These are phyloP conservation scores for Apantesis nais DNA, from an alignment of 2,888 invertebrate species.

Conservation along the genomic window DNA sequence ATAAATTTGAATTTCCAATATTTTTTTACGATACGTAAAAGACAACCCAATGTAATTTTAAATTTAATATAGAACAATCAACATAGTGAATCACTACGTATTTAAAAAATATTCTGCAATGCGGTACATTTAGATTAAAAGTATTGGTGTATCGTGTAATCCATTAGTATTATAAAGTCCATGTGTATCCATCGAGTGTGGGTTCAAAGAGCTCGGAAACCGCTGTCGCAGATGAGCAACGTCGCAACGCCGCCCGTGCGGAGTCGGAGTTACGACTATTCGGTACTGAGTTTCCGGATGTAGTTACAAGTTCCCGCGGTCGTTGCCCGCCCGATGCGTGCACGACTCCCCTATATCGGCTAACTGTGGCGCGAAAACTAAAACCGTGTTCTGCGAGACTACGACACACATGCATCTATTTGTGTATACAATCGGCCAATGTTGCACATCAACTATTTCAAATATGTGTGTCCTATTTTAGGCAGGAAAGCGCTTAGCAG, in stretches of 20 bases:
- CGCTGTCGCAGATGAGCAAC: conserved; percentile 48
- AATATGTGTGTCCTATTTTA: conserved; percentile 25
- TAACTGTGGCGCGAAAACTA: conserved; percentile 73
- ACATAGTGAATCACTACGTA: neutral
- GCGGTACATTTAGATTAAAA: neutral
- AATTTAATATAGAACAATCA: no score
- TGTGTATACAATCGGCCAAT: conserved; percentile 20
- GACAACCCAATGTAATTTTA: neutral
- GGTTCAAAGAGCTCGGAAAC: conserved; percentile 74
- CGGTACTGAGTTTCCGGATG: conserved; percentile 66
- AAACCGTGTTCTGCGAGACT: conserved; percentile 51
- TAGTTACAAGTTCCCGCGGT: conserved; percentile 85
- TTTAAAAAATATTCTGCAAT: neutral
- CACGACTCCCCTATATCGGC: conserved; percentile 78
- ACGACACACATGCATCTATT: conserved; percentile 45
- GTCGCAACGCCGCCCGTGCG: conserved; percentile 50
- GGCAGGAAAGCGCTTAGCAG: conserved; percentile 10
- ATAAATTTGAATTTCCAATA: neutral
- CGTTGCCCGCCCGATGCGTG: conserved; percentile 80
- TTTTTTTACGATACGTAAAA: neutral
- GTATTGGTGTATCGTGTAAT: conserved; percentile 4
- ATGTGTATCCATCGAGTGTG: conserved; percentile 64
- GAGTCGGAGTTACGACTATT: conserved; percentile 66
- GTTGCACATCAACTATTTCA: conserved; percentile 16
- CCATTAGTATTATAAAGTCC: conserved; percentile 69